These are phyloP conservation scores for Tipula confusa DNA, from an alignment of 2,888 invertebrate species.

Conservation along the genomic window DNA sequence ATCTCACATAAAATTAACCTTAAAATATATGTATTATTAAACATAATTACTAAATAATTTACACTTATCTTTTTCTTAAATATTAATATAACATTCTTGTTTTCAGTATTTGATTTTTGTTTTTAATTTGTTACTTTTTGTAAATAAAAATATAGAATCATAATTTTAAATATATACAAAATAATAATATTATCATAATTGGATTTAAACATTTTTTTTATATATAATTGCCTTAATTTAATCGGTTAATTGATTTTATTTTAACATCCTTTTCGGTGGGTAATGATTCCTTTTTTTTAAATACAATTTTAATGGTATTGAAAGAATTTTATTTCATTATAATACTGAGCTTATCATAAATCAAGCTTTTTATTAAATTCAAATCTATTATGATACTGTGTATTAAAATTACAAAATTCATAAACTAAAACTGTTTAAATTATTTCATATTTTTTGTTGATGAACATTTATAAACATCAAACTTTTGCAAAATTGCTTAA, in stretches of 20 bases:
- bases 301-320: neutral
- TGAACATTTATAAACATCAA: neutral
- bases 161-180: neutral
- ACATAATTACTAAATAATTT: neutral
- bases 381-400: neutral
- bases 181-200: neutral
- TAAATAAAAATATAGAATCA: neutral
- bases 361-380: neutral
- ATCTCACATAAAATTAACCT: slow-evolving; percentile 3
- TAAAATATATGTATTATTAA: neutral
- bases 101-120: slow-evolving; percentile 15
- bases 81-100: slow-evolving; percentile 20
- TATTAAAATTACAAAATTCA: neutral
- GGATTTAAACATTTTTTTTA: neutral
- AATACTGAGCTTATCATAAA: neutral
- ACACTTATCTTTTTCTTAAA: slow-evolving; percentile 20
- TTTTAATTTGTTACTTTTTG: neutral
- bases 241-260: neutral
- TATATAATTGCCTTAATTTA: neutral
- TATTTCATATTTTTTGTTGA: neutral
- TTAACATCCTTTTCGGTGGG: neutral
- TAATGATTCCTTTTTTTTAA: neutral
- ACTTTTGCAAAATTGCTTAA: neutral
- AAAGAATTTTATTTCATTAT: neutral
- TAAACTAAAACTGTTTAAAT: neutral